phyloP scores from a whole-genome alignment of 2,113 vertebrate genomes.

The Leiothrix lutea region DNA sequence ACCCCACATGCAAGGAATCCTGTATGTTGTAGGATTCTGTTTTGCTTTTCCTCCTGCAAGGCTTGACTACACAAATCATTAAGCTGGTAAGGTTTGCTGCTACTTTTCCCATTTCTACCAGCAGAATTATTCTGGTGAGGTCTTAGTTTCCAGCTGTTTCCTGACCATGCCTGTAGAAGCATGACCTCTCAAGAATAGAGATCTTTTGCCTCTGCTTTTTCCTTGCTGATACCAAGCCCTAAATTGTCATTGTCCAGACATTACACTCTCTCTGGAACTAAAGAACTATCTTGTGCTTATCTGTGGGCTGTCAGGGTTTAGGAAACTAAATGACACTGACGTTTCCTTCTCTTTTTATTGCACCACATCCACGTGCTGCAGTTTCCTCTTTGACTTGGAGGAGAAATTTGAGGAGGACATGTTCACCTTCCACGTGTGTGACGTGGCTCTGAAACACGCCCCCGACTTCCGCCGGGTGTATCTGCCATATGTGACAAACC shows the following conservation, averaged over 20 bases:
- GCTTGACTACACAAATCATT: background rate
- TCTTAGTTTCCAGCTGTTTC: background rate
- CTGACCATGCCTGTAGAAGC: background rate
- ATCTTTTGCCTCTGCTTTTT: background rate
- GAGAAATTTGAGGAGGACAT: slow-evolving; percentile 88
- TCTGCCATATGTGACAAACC: slow-evolving; percentile 95
- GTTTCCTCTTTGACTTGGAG: slow-evolving; percentile 91
- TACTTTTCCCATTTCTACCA: background rate
- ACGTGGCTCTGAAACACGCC: slow-evolving; percentile 87
- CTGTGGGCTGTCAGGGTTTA: background rate
- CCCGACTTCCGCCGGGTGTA: slow-evolving; percentile 86
- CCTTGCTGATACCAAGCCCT: background rate
- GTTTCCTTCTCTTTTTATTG: background rate
- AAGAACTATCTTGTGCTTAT: background rate
- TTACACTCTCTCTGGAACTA: background rate
- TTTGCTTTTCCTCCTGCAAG: background rate
- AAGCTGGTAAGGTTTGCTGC: background rate
- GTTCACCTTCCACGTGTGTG: slow-evolving; percentile 88
- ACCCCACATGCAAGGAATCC: slow-evolving; percentile 4
- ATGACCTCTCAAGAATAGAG: background rate
- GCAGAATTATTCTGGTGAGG: background rate
- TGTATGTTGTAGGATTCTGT: background rate
- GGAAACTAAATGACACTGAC: background rate
- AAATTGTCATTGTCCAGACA: background rate
- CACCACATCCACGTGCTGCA: slow-evolving; percentile 1